Conservation (phyloP, 1,140 invertebrate species). For the Camponotus pennsylvanicus region DNA sequence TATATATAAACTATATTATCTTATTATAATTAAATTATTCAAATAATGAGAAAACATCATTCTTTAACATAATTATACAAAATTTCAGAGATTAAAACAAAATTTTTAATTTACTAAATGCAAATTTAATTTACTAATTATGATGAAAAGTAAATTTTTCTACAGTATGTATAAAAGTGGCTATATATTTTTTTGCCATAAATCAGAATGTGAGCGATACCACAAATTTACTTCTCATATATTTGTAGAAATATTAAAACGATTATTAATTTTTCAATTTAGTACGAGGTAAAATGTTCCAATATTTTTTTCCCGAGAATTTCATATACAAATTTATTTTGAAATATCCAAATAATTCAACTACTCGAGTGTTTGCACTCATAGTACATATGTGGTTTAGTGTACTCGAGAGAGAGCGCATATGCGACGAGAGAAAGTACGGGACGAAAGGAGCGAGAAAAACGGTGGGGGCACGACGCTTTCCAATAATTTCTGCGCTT, state of each 20-base stretch:
- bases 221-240: not conserved
- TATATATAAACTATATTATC: not conserved
- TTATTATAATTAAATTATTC: not conserved
- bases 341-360: not conserved
- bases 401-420: not conserved
- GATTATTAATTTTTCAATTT: too few relatives aligned
- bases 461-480: constrained; percentile 22
- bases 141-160: not conserved
- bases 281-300: not conserved
- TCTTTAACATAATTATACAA: not conserved
- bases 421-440: constrained; percentile 30
- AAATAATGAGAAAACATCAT: not conserved
- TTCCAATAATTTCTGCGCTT: constrained; percentile 65
- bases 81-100: not conserved
- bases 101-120: not conserved
- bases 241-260: not conserved
- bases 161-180: not conserved
- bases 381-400: constrained; percentile 8
- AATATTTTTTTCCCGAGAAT: not conserved
- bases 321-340: constrained; percentile 16
- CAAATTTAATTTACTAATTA: not conserved
- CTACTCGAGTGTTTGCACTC: constrained; percentile 20
- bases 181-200: not conserved
- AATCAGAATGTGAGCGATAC: not conserved
- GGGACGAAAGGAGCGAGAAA: constrained; percentile 53